A percentile compares a stretch with the other conserved stretches of the same genome.
Conservation (phyloP, 2,797 vertebrate genomes). For the Hemibagrus guttatus region DNA sequence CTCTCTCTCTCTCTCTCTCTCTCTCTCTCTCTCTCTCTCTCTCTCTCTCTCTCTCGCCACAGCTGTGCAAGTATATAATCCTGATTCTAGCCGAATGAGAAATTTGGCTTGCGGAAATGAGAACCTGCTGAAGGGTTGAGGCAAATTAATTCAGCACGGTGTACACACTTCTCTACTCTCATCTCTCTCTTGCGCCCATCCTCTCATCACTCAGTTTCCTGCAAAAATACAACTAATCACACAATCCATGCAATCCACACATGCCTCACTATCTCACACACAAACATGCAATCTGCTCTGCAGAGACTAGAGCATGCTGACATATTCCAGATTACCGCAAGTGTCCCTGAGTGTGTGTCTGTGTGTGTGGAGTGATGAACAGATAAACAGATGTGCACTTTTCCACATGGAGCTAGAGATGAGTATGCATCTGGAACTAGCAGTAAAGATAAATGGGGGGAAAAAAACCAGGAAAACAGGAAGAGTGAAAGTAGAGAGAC, state of each 20-base stretch:
- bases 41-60: neutral
- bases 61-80: conserved; percentile 46
- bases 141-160: conserved; percentile 32
- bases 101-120: conserved; percentile 38
- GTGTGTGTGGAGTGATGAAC: neutral
- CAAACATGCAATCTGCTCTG: neutral
- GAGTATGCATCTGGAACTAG: conserved; percentile 28
- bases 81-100: conserved; percentile 44
- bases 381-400: conserved; percentile 20
- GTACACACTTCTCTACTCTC: neutral
- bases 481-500: neutral
- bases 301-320: neutral
- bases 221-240: neutral
- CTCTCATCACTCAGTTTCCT: conserved; percentile 19
- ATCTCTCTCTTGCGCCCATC: neutral
- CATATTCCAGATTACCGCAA: conserved; percentile 4
- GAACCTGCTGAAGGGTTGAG: conserved; percentile 46
- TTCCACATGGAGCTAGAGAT: neutral
- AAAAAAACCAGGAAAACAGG: neutral
- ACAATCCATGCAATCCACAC: neutral
- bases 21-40: too few relatives aligned
- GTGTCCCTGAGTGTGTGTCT: neutral
- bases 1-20: too few relatives aligned
- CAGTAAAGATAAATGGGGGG: neutral
- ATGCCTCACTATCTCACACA: neutral